These are phyloP conservation scores for Xiphias gladius DNA, from an alignment of 2,113 vertebrate species.

Conservation along the genomic window DNA sequence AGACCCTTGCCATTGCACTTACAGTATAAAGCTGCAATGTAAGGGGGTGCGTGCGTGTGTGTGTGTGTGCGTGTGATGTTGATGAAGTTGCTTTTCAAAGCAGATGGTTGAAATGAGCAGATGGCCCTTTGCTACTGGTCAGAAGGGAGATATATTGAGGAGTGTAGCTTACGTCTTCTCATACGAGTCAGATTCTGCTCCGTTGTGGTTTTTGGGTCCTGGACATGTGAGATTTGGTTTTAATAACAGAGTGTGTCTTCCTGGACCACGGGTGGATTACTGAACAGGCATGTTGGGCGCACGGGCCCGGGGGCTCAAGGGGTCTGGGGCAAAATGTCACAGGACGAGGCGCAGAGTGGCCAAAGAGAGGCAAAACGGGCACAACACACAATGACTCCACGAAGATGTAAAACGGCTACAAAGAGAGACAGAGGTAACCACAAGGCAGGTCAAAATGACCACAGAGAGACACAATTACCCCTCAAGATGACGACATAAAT, in stretches of 20 bases:
- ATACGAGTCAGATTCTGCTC: no score
- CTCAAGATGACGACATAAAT: no score
- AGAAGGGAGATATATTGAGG: neutral
- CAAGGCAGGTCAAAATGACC: no score
- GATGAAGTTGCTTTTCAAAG: conserved; percentile 20
- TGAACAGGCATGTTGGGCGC: neutral
- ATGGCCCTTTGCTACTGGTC: conserved; percentile 8
- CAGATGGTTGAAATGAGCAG: conserved; percentile 3
- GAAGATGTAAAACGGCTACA: neutral
- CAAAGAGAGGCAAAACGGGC: neutral
- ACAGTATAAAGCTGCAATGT: neutral
- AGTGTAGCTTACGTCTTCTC: neutral
- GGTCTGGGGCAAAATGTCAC: neutral
- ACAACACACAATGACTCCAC: fast-evolving
- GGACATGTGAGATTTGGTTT: neutral
- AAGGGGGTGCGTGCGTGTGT: neutral
- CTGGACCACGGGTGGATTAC: neutral
- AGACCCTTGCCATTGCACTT: conserved; percentile 14
- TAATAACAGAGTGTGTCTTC: no score
- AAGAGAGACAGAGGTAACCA: fast-evolving
- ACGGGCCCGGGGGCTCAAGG: neutral
- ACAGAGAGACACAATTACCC: neutral
- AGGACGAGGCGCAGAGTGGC: neutral
- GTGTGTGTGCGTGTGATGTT: conserved; percentile 4
- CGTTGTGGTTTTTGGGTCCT: neutral